Conservation (phyloP, 1,140 invertebrate genomes). For the Drosophila chauvacae region DNA sequence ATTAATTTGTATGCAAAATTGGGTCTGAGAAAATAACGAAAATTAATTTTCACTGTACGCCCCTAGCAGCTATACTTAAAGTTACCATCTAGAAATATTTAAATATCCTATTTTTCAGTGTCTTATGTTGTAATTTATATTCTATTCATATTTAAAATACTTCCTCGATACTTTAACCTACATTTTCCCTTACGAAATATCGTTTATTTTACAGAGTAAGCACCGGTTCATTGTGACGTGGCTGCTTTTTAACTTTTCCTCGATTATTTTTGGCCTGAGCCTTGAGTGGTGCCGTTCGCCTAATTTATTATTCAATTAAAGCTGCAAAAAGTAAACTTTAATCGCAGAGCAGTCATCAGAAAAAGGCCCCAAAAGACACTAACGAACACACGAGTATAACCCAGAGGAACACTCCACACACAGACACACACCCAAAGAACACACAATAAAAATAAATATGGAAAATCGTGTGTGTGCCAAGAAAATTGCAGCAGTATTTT, state of each 20-base stretch:
- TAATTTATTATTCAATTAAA: conserved; percentile 83
- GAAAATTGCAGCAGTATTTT: conserved; percentile 60
- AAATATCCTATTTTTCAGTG: not conserved
- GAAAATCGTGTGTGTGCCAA: conserved; percentile 71
- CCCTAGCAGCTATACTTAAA: not conserved
- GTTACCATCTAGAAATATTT: not conserved
- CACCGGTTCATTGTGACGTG: not conserved
- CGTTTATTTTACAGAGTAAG: not conserved
- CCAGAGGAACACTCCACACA: conserved; percentile 22
- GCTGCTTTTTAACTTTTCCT: conserved; percentile 1
- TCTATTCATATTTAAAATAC: not conserved
- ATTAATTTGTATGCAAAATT: conserved; percentile 20
- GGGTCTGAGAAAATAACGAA: not conserved
- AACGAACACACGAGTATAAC: conserved; percentile 31
- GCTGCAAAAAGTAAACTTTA: conserved; percentile 77
- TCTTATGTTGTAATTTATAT: not conserved
- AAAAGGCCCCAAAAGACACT: conserved; percentile 43
- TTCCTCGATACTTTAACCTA: not conserved
- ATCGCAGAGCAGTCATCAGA: conserved; percentile 71
- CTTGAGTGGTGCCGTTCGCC: conserved; percentile 59
- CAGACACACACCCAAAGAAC: conserved; percentile 19
- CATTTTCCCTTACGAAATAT: not conserved
- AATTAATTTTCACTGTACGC: not conserved
- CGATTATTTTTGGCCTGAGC: conserved; percentile 32
- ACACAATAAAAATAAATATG: conserved; percentile 66